Base-by-base conservation (phyloP, 1,140 invertebrate species). In the Prorops nasuta region DNA sequence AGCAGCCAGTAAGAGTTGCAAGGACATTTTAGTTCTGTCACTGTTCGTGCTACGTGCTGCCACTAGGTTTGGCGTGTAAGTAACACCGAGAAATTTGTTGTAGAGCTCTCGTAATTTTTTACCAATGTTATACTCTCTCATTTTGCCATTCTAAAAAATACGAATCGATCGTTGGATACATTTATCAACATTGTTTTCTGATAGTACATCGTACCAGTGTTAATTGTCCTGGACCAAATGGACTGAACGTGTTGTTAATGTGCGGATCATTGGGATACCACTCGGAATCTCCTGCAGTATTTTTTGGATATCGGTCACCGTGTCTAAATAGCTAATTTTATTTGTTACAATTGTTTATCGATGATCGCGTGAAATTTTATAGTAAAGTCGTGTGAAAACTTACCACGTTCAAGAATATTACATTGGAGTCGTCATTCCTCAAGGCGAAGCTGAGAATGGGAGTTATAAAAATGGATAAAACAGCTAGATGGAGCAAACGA, bases 1-100 rank as follows among this genome's bases (percentile, higher is more conserved):
- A 2, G 72, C 79, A 0, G 80, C 74, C 15, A 84, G 54, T 3
- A 78, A 76, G 2, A 81, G 63, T 32, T 81, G 64, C 0, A 69
- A 77, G 3, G 75, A 79, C 81, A 83, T 83, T 64, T 83, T 80
- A 1, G 82, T 83, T 12, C 82, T 68, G n/a, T 76, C 75, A 44
- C 70, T 81, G 51, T 81, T 74, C 8, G 78, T 79, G 2, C 74
- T 77, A 1, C 76, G 61, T 8, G 74, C 54, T 4, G 51, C 54
- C 8, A 78, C 68, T 45, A 76, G 69, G 16, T 77, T 68, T 3
- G 73, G 72, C 1, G 77, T 32, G 56, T 79, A 80, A 8, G 77
- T 49, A 0, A 38, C 58, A 2, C 72, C 76, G 12, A 80, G 58
- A 32, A 78, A 65, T 2, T 65, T 61, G 10, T 70, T 59, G 56